Evolutionary conservation across 2,113 vertebrate genomes (phyloP).

Genomic region (Antigone vipio): DNA sequence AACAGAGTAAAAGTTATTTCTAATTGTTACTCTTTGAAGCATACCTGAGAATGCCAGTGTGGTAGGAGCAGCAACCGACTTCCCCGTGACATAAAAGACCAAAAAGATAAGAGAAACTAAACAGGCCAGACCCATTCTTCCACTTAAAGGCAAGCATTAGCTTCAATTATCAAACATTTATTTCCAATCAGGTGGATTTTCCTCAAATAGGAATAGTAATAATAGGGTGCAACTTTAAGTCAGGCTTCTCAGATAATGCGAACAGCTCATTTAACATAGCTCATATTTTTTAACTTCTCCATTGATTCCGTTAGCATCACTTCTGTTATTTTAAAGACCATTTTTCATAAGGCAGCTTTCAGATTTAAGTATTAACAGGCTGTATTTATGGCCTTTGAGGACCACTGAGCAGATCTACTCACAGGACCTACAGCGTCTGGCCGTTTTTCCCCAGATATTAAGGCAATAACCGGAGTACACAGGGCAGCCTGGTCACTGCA

Average conservation of each 20-base stretch:
- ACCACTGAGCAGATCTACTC: background rate
- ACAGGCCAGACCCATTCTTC: background rate
- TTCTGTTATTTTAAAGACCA: background rate
- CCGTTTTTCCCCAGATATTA: accelerated
- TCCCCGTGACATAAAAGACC: background rate
- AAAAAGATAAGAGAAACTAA: background rate
- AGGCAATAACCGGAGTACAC: background rate
- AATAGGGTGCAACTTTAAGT: background rate
- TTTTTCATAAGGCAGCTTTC: background rate
- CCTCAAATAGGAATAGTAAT: background rate
- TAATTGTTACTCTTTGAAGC: background rate
- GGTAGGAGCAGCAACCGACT: background rate
- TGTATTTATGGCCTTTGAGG: background rate
- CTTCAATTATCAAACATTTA: background rate
- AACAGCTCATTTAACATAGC: background rate
- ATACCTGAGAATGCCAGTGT: background rate
- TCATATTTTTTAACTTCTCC: background rate
- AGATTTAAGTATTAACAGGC: background rate
- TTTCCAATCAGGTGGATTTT: background rate
- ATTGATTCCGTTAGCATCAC: background rate
- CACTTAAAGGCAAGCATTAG: background rate
- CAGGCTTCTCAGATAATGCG: background rate
- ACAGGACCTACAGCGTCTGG: background rate
- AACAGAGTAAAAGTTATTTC: background rate
- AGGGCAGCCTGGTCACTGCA: accelerated